These are phyloP conservation scores for Datnioides undecimradiatus DNA, from an alignment of 2,113 vertebrate genomes.

Conservation along the genomic window DNA sequence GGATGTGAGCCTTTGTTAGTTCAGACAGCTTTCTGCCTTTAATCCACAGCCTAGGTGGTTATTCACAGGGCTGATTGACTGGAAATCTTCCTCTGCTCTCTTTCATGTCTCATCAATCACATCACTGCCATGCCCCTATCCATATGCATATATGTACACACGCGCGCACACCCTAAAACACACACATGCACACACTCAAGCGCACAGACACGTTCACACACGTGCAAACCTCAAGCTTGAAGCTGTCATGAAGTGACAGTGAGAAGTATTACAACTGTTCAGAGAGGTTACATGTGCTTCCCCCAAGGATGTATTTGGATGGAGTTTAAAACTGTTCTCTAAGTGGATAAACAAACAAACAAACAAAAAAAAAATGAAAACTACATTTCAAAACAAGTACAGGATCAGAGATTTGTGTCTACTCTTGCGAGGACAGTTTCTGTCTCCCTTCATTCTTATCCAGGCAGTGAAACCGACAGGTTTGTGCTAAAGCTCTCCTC, in stretches of 20 bases:
- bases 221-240: slow-evolving; percentile 44
- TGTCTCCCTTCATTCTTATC: slow-evolving; percentile 50
- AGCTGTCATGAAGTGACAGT: slow-evolving; percentile 72
- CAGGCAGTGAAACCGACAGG: slow-evolving; percentile 51
- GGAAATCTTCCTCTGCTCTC: slow-evolving; percentile 64
- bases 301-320: slow-evolving; percentile 53
- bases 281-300: slow-evolving; percentile 61
- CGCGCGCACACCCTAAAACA: not conserved
- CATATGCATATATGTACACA: slow-evolving; percentile 47
- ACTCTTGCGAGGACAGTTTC: slow-evolving; percentile 48
- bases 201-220: slow-evolving; percentile 11
- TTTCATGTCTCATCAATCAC: slow-evolving; percentile 80
- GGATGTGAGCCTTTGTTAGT: slow-evolving; percentile 71
- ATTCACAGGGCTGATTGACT: slow-evolving; percentile 76
- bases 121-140: slow-evolving; percentile 56
- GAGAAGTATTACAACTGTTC: slow-evolving; percentile 62
- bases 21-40: slow-evolving; percentile 74
- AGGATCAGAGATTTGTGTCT: slow-evolving; percentile 47
- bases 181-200: slow-evolving; percentile 2
- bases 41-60: slow-evolving; percentile 72
- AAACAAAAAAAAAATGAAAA: slow-evolving; percentile 19
- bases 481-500: slow-evolving; percentile 40
- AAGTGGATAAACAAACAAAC: slow-evolving; percentile 57
- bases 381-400: slow-evolving; percentile 26
- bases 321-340: slow-evolving; percentile 53